Conservation (phyloP, 2,888 invertebrate species). For the Pyrrhosoma nymphula region DNA sequence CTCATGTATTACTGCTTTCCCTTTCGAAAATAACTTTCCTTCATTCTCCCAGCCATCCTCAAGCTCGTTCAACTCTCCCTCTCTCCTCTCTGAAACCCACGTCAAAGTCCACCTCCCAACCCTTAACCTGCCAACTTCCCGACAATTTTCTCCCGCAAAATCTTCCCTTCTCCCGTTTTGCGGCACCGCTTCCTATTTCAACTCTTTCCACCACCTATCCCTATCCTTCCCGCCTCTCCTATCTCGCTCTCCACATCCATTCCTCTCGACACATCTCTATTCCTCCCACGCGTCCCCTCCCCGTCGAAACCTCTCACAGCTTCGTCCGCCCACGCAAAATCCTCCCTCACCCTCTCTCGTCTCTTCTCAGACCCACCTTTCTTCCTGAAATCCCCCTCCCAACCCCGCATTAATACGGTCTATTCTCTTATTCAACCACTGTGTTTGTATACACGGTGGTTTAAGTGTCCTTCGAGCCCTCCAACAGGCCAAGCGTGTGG, state of each 20-base stretch:
- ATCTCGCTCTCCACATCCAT: not conserved
- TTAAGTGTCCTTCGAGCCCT: not conserved
- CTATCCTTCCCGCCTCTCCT: not conserved
- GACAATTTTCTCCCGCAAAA: not conserved
- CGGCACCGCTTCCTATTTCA: not conserved
- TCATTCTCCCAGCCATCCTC: not conserved
- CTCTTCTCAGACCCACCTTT: not conserved
- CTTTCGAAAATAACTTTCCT: not conserved
- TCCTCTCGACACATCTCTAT: not conserved
- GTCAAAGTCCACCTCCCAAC: not conserved
- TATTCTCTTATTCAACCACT: conserved; percentile 3
- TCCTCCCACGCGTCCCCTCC: not conserved
- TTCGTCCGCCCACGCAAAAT: not conserved
- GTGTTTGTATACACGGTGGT: not conserved
- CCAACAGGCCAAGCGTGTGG: not conserved
- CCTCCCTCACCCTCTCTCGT: not conserved
- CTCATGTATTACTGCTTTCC: not conserved
- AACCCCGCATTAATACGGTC: not conserved
- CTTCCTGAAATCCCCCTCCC: not conserved
- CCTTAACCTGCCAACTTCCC: not conserved
- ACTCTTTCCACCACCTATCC: not conserved
- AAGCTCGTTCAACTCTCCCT: not conserved
- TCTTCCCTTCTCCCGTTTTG: not conserved
- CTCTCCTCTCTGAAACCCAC: not conserved
- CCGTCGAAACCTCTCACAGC: not conserved